Evolutionary conservation across 1,140 invertebrate genomes (phyloP).

Genomic region (Macrotrachela quadricornifera): DNA sequence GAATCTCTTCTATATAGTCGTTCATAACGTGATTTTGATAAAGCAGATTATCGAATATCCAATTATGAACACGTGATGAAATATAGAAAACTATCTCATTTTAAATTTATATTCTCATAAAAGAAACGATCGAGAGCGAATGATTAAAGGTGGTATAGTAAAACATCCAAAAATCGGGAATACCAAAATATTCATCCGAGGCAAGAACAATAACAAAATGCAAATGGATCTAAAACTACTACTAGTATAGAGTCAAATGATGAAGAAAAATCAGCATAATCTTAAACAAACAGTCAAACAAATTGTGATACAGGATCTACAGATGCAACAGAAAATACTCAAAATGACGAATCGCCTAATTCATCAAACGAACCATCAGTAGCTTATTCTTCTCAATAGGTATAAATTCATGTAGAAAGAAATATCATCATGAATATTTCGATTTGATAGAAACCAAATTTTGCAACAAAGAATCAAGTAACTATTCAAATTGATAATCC

Average conservation of each 20-base stretch:
- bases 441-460: not conserved
- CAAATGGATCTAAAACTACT: constrained; percentile 29
- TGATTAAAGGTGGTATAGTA: not conserved
- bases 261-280: constrained; percentile 11
- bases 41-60: too few relatives aligned
- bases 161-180: not conserved
- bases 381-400: not conserved
- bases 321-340: too few relatives aligned
- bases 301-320: too few relatives aligned
- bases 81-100: too few relatives aligned
- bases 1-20: too few relatives aligned
- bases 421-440: not conserved
- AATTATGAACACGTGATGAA: too few relatives aligned
- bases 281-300: too few relatives aligned
- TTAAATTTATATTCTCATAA: too few relatives aligned
- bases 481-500: constrained; percentile 6
- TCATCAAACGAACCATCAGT: too few relatives aligned
- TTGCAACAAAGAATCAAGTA: not conserved
- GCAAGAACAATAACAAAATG: constrained; percentile 4
- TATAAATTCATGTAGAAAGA: not conserved
- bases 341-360: too few relatives aligned
- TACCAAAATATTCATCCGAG: not conserved
- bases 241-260: constrained; percentile 21
- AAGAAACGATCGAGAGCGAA: not conserved
- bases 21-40: too few relatives aligned